Conservation (phyloP, 64 coral and sea anemone species). For the Porites lutea region DNA sequence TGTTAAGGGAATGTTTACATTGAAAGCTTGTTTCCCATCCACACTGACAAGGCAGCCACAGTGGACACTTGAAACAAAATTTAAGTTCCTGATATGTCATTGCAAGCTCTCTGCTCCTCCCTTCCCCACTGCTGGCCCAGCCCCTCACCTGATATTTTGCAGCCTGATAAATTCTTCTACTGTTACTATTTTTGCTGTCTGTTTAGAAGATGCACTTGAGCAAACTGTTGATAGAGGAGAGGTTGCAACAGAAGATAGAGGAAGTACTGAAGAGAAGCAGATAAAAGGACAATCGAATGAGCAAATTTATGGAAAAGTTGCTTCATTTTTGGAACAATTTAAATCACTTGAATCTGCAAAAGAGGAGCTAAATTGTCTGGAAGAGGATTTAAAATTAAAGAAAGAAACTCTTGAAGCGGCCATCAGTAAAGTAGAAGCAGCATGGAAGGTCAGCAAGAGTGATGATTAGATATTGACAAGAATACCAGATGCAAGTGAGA, state of each 20-base stretch:
- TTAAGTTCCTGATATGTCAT: too few relatives aligned
- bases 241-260: neutral
- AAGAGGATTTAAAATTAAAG: slow-evolving; percentile 16
- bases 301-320: neutral
- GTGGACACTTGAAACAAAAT: too few relatives aligned
- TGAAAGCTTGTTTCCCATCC: too few relatives aligned
- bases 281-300: slow-evolving; percentile 19
- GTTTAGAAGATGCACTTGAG: neutral
- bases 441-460: slow-evolving; percentile 8
- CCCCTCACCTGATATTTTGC: too few relatives aligned
- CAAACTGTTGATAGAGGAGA: neutral
- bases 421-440: slow-evolving; percentile 22
- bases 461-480: neutral
- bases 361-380: neutral
- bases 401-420: slow-evolving; percentile 19
- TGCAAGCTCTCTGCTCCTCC: too few relatives aligned
- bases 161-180: too few relatives aligned
- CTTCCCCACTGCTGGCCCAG: too few relatives aligned
- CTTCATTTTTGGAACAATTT: slow-evolving; percentile 50
- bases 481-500: neutral
- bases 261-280: neutral
- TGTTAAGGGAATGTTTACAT: too few relatives aligned
- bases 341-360: slow-evolving; percentile 25
- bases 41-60: too few relatives aligned
- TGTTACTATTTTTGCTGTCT: neutral